Conservation (phyloP, 2,888 invertebrate genomes). For the Mechanitis mazaeus region DNA sequence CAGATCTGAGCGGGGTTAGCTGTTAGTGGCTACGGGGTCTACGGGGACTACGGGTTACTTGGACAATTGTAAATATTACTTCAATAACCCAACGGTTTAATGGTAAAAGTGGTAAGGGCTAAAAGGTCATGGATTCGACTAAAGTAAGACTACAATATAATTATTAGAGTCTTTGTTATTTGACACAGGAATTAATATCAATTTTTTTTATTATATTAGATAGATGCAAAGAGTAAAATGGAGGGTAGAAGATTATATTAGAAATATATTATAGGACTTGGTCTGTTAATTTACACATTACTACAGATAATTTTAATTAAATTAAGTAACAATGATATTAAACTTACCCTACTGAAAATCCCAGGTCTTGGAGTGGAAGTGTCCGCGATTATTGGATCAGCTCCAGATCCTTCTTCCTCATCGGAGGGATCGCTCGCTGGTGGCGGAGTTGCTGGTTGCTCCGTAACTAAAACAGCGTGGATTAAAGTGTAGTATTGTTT, state of each 20-base stretch:
- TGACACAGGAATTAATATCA: no score
- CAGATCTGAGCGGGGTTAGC: constrained; percentile 56
- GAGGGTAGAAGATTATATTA: neutral
- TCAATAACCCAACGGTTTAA: neutral
- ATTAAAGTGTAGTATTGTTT: neutral
- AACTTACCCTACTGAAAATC: constrained; percentile 46
- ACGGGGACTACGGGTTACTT: constrained; percentile 3
- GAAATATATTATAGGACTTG: no score
- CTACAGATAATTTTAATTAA: no score
- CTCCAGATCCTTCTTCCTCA: constrained; percentile 76
- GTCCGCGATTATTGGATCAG: constrained; percentile 51
- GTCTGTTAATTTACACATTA: no score
- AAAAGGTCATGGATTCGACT: no score
- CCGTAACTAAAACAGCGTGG: constrained; percentile 3
- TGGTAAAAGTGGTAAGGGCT: neutral
- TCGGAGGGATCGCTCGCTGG: constrained; percentile 30
- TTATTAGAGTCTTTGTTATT: no score
- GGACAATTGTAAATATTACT: neutral
- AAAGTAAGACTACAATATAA: no score
- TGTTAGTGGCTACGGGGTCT: constrained; percentile 56
- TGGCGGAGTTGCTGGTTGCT: constrained; percentile 2
- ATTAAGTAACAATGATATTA: neutral
- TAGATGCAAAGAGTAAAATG: neutral
- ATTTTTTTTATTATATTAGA: no score
- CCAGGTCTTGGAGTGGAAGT: constrained; percentile 30